Evolutionary conservation across 2,888 invertebrate species (phyloP), one percentile per base, ranked within the genome.

Genomic region (Callimorpha dominula): DNA sequence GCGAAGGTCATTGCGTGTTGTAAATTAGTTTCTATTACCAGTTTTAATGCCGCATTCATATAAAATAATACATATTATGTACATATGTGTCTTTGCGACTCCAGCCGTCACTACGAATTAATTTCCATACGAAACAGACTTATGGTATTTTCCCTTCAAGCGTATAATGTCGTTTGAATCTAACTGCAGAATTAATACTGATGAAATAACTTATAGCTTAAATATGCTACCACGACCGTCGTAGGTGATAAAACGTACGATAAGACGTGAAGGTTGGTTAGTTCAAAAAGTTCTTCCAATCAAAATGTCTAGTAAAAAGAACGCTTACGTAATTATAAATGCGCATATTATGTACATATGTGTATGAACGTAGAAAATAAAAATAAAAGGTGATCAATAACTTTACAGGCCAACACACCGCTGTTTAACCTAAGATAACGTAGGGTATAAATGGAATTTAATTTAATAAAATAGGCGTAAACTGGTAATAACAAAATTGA

Each of bases 1-100:
- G 71, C 76, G 71, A 79, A 82, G 82, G 83, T 78, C 82, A 76
- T 82, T 69, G 86, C 82, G 78, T 83, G 83, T 73, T 73, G 71
- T 71, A 78, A 80, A 75, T 64, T 77, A 79, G 71, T 73, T 82
- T 81, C 71, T 57, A 20, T 20, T 20, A 20, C 60, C 62, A 72
- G 75, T 75, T 46, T 78, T 83, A 72, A 20, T 78, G 14, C 65
- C 70, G 46, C 62, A 57, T 42, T 66, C 78, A 71, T 72, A 79
- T 57, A 15, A 65, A 73, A 54, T 4, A 17, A 42, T 17, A n/a
- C 17, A 57, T 20, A 66, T 60, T 74, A 46, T 46, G 6, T 9
- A 9, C 71, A 78, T 68, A 63, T 43, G 20, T 72, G 72, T 52
- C 14, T 73, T 73, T 72, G 72, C 66, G 43, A 46, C 50, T 52